Evolutionary conservation across 2,888 invertebrate genomes (phyloP).

Genomic region (Tetramorium bicarinatum): DNA sequence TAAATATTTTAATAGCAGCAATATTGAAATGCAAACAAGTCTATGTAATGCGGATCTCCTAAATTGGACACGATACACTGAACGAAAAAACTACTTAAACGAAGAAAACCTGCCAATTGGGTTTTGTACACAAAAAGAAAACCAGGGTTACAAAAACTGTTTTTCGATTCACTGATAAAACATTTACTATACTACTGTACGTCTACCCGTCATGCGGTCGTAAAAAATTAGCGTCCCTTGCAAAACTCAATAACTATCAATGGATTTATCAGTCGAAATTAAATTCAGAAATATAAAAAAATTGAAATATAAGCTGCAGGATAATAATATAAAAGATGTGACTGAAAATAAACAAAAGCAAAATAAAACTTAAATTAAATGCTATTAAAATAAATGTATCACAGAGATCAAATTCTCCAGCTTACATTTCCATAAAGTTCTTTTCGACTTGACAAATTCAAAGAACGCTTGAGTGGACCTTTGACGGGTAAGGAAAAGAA

Average conservation of each 20-base stretch:
- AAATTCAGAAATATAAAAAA: neutral
- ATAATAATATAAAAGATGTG: neutral
- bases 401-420: neutral
- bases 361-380: neutral
- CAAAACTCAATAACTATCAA: constrained; percentile 27
- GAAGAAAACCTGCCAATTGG: constrained; percentile 70
- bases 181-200: constrained; percentile 34
- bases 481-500: constrained; percentile 58
- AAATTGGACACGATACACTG: constrained; percentile 42
- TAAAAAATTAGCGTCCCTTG: constrained; percentile 45
- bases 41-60: constrained; percentile 61
- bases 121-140: constrained; percentile 71
- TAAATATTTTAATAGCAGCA: constrained; percentile 21
- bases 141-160: constrained; percentile 73
- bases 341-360: neutral
- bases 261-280: constrained; percentile 10
- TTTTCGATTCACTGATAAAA: constrained; percentile 67
- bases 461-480: constrained; percentile 19
- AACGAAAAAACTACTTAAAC: constrained; percentile 63
- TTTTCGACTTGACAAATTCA: constrained; percentile 1
- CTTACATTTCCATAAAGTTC: constrained; percentile 19
- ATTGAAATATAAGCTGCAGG: neutral
- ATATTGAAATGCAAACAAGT: constrained; percentile 8
- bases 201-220: constrained; percentile 53
- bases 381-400: neutral